Percentiles rank a stretch among this genome's conserved stretches.
These are phyloP conservation scores for Apantesis nais DNA, from an alignment of 2,888 invertebrate species.

Conservation along the genomic window DNA sequence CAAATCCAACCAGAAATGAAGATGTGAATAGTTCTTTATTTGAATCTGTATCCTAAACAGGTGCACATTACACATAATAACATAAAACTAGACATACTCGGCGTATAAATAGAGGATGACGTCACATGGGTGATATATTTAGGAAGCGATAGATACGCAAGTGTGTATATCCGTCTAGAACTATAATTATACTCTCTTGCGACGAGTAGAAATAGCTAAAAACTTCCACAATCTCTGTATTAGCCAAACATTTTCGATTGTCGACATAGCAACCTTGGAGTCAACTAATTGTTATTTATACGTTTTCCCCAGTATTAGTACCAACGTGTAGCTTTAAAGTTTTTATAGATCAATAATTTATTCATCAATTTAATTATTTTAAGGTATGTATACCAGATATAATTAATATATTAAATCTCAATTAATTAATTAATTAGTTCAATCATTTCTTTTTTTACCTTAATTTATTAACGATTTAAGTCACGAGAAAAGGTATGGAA, in stretches of 20 bases:
- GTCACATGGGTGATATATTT: conserved; percentile 62
- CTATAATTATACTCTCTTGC: conserved; percentile 69
- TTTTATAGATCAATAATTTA: neutral
- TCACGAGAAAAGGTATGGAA: neutral
- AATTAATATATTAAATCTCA: neutral
- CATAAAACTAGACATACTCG: conserved; percentile 36
- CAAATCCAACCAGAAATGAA: neutral
- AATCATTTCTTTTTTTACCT: neutral
- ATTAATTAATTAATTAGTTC: neutral
- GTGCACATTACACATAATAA: conserved; percentile 31
- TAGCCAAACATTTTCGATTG: conserved; percentile 32
- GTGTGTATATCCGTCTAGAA: conserved; percentile 64
- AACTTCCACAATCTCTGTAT: conserved; percentile 46
- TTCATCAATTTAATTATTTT: neutral
- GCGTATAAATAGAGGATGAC: conserved; percentile 54
- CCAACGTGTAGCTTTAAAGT: neutral
- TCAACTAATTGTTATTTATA: neutral
- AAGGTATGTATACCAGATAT: neutral
- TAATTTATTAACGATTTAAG: neutral
- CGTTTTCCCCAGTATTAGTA: neutral
- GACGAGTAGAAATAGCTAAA: conserved; percentile 64
- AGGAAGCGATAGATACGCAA: conserved; percentile 59
- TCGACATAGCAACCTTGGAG: conserved; percentile 11
- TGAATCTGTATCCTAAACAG: conserved; percentile 29
- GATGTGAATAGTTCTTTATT: neutral